Evolutionary conservation across 1,140 invertebrate genomes (phyloP).

Genomic region (Monomorium pharaonis): DNA sequence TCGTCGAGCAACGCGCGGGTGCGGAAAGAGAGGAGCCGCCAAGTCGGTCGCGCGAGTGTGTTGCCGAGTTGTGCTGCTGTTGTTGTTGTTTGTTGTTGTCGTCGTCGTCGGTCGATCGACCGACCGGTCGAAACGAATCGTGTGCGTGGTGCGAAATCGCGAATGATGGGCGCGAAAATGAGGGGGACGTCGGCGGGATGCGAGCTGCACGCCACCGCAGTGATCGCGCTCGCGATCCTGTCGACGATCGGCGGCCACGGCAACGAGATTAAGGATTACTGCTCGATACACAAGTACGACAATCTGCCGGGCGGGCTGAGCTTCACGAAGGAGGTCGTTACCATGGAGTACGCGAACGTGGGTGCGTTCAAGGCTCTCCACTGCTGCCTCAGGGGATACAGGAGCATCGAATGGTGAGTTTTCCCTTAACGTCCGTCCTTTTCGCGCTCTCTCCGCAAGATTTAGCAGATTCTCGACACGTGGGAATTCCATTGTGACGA

Average conservation of each 20-base stretch:
- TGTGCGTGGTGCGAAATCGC: constrained; percentile 65
- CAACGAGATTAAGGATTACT: constrained; percentile 83
- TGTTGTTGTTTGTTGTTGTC: too few species aligned
- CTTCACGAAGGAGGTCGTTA: constrained; percentile 90
- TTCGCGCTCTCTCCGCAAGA: too few species aligned
- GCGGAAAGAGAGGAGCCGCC: too few species aligned
- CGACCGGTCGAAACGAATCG: too few species aligned
- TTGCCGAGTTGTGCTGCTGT: too few species aligned
- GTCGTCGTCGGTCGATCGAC: neutral
- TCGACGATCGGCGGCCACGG: constrained; percentile 58
- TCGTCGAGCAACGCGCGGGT: too few species aligned
- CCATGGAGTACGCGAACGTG: constrained; percentile 88
- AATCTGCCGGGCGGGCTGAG: constrained; percentile 84
- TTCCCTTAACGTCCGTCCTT: too few species aligned
- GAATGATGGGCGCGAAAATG: constrained; percentile 54
- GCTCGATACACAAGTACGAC: constrained; percentile 81
- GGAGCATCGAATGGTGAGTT: constrained; percentile 91
- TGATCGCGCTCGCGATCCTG: constrained; percentile 55
- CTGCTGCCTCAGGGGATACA: constrained; percentile 90
- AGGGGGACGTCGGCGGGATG: constrained; percentile 59
- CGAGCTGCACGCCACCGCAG: constrained; percentile 14
- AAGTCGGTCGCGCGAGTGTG: too few species aligned
- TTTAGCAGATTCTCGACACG: neutral
- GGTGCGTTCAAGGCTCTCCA: constrained; percentile 90
- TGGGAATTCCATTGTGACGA: neutral